A percentile compares a stretch with the other conserved stretches of the same genome.
Conservation (phyloP, 2,888 invertebrate species). For the Leptinotarsa juncta region DNA sequence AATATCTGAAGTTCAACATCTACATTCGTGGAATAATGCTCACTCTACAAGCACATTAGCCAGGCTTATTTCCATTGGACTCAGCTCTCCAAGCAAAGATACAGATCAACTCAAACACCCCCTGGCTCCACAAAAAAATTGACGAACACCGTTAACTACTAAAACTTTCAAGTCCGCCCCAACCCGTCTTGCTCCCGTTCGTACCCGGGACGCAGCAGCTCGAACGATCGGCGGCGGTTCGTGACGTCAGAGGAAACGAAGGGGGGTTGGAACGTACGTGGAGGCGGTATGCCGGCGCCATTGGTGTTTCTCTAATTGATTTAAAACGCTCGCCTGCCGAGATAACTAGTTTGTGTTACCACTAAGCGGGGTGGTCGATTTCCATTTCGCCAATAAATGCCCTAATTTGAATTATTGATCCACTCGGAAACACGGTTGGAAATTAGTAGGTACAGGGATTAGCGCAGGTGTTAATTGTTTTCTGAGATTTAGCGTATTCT, state of each 20-base stretch:
- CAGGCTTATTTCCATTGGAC: neutral
- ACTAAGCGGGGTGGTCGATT: slow-evolving; percentile 36
- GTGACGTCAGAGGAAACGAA: slow-evolving; percentile 53
- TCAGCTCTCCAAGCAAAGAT: neutral
- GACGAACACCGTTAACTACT: slow-evolving; percentile 14
- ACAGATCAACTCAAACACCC: slow-evolving; percentile 6
- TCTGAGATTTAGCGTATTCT: too few species aligned
- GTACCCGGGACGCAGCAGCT: slow-evolving; percentile 23
- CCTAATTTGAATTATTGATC: slow-evolving; percentile 33
- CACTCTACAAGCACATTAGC: neutral
- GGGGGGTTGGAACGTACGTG: slow-evolving; percentile 45
- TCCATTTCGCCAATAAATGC: slow-evolving; percentile 26
- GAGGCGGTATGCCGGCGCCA: slow-evolving; percentile 50
- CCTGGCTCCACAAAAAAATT: neutral
- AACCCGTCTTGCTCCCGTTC: neutral
- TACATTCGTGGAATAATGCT: neutral
- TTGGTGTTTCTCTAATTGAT: slow-evolving; percentile 54
- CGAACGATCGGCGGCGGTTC: slow-evolving; percentile 36
- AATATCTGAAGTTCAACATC: too few species aligned
- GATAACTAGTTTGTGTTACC: slow-evolving; percentile 34
- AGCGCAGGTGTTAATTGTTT: neutral
- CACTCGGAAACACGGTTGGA: neutral
- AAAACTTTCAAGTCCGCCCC: neutral
- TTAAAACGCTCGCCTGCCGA: slow-evolving; percentile 46
- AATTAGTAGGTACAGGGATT: neutral